Percentiles rank a stretch among this genome's conserved stretches.
Evolutionary conservation across 2,797 vertebrate genomes (phyloP).

Genomic region (Gorsachius magnificus): DNA sequence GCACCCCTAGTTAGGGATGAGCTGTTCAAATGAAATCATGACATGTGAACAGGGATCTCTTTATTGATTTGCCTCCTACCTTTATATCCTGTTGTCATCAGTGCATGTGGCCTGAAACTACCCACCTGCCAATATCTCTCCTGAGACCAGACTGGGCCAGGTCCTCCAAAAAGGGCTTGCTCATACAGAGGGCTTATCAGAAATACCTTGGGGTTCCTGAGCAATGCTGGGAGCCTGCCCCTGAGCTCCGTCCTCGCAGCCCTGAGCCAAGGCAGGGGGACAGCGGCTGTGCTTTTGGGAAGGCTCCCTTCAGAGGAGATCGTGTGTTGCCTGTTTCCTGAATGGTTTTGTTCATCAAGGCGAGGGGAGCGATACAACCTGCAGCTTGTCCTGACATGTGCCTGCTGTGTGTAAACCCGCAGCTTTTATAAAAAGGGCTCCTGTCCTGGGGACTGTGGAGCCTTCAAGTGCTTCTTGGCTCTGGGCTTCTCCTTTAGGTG

Average conservation of each 20-base stretch:
- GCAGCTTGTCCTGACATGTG: slow-evolving; percentile 39
- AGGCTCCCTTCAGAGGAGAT: neutral
- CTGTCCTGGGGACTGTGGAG: neutral
- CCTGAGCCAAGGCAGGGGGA: neutral
- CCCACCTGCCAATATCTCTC: neutral
- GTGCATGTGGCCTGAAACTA: neutral
- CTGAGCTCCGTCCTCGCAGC: neutral
- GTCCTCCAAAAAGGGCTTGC: neutral
- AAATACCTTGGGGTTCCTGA: neutral
- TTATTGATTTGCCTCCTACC: neutral
- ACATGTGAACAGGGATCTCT: neutral
- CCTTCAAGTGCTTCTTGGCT: neutral
- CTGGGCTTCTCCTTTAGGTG: slow-evolving; percentile 5
- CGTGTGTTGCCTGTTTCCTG: neutral
- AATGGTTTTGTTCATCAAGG: neutral
- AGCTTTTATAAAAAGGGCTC: neutral
- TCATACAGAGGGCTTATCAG: neutral
- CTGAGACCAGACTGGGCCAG: neutral
- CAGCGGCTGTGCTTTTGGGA: neutral
- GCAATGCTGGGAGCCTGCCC: neutral
- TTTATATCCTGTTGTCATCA: neutral
- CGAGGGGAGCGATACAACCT: neutral
- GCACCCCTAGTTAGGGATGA: neutral
- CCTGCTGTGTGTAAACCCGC: neutral
- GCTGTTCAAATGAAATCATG: neutral